These are phyloP conservation scores for Dascyllus trimaculatus DNA, from an alignment of 2,113 vertebrate species.

Conservation along the genomic window DNA sequence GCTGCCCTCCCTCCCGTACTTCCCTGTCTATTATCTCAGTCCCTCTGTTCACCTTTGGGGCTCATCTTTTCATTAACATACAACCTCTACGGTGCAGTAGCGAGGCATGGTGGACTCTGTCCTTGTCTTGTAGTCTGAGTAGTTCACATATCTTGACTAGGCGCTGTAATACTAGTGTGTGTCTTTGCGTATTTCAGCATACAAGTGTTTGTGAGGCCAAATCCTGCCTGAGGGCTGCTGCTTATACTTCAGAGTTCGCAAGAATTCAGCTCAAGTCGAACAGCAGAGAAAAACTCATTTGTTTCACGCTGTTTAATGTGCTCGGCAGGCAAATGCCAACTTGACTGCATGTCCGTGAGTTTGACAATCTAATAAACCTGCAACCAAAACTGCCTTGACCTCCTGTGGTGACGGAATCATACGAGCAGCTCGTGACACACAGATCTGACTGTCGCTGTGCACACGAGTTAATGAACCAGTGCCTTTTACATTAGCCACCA, in stretches of 20 bases:
- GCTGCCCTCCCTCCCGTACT: neutral
- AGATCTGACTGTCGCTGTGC: conserved; percentile 5
- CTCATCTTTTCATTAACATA: conserved; percentile 36
- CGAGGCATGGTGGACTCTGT: neutral
- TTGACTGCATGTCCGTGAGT: neutral
- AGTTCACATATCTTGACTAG: conserved; percentile 20
- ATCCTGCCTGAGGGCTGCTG: conserved; percentile 40
- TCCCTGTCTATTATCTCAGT: conserved; percentile 14
- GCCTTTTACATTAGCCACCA: conserved; percentile 8
- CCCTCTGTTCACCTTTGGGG: conserved; percentile 25
- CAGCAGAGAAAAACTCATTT: conserved; percentile 48
- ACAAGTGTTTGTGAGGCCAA: conserved; percentile 28
- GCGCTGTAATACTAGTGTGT: conserved; percentile 3
- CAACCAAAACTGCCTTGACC: conserved; percentile 18
- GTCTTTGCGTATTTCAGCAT: conserved; percentile 3
- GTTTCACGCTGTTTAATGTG: conserved; percentile 62
- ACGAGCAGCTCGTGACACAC: conserved; percentile 5
- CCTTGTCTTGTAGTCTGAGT: conserved; percentile 1
- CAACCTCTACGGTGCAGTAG: conserved; percentile 10
- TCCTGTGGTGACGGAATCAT: conserved; percentile 23
- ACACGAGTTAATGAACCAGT: conserved; percentile 35
- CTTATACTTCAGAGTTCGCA: conserved; percentile 41
- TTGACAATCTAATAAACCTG: conserved; percentile 50
- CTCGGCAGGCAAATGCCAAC: conserved; percentile 45
- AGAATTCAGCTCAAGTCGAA: conserved; percentile 41